Base-by-base conservation (phyloP, 23 tunicate genomes). In the Clavelina lepadiformis region DNA sequence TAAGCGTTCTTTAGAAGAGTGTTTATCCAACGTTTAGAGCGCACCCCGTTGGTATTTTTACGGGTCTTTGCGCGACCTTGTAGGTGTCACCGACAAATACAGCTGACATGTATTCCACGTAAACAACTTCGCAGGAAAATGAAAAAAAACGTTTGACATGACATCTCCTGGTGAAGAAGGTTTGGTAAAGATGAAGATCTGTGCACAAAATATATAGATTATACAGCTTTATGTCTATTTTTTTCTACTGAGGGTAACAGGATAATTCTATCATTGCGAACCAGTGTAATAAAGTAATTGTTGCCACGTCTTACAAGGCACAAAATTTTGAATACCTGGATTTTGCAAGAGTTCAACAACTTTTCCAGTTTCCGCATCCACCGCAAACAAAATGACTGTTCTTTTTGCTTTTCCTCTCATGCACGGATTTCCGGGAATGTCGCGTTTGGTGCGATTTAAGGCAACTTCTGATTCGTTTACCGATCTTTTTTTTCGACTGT, bases 341-440 rank as follows among this genome's bases (percentile, higher is more conserved):
- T 66, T 44, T 66, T 66, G 72, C 28, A 22, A 66, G 5, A 66
- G 19, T 23, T 66, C 72, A 4, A 66, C 56, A 25, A 46, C 56
- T 66, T 46, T 25, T 66, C 56, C 56, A 26, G 41, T 46, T 66
- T 45, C 56, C 3, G 72, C 21, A 66, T 66, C 72, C n/a, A 66
- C 19, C 32, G 36, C 72, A 27, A 20, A 45, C 3, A 66, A 3
- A 8, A 66, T 46, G 19, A 57, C 47, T 23, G 72, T 66, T 46
- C 57, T 25, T 44, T 22, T 23, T 5, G 72, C 57, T 46, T 27
- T 25, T 5, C 72, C 72, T 3, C 35, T 19, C 18, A 66, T 22
- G 35, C 72, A 66, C 30, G 72, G 72, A 66, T 66, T 66, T 26
- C 72, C 57, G 3, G 15, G 18, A 3, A 66, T 23, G 13, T 22